Evolutionary conservation across 92 coral and sea anemone genomes (phyloP).

Genomic region (Pocillopora meandrina): DNA sequence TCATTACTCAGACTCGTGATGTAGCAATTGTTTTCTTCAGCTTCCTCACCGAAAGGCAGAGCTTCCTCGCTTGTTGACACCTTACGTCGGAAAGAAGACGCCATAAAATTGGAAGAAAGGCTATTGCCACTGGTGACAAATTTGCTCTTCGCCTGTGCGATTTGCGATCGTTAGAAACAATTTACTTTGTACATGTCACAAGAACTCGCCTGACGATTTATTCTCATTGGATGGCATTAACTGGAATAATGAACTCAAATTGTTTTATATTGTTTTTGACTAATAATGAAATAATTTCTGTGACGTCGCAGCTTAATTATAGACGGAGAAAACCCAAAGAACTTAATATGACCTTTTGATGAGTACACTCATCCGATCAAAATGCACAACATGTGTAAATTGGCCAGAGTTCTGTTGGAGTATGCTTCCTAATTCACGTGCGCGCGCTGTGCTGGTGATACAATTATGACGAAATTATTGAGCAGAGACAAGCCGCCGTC

Average conservation of each 20-base stretch:
- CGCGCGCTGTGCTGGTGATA: conserved; percentile 7
- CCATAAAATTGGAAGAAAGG: conserved; percentile 16
- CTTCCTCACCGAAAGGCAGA: conserved; percentile 23
- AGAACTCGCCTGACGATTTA: conserved; percentile 19
- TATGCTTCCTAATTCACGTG: background rate
- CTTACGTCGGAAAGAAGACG: background rate
- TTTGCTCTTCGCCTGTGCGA: background rate
- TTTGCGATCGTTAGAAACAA: background rate
- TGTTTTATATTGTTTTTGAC: background rate
- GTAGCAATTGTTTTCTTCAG: conserved; percentile 41
- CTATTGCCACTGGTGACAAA: background rate
- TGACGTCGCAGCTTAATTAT: conserved; percentile 14
- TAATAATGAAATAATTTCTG: background rate
- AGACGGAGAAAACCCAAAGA: background rate
- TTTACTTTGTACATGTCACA: conserved; percentile 41
- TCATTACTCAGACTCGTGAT: conserved; percentile 77
- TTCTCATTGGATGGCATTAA: background rate
- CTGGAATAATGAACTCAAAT: conserved; percentile 3
- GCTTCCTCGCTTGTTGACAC: background rate
- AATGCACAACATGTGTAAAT: no score
- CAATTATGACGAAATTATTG: conserved; percentile 7
- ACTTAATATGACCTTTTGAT: no score
- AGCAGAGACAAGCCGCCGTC: background rate
- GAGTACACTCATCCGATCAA: no score
- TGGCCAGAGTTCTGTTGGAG: no score